Evolutionary conservation across 2,888 invertebrate genomes (phyloP).

Genomic region (Coronaproctus castanopsis): DNA sequence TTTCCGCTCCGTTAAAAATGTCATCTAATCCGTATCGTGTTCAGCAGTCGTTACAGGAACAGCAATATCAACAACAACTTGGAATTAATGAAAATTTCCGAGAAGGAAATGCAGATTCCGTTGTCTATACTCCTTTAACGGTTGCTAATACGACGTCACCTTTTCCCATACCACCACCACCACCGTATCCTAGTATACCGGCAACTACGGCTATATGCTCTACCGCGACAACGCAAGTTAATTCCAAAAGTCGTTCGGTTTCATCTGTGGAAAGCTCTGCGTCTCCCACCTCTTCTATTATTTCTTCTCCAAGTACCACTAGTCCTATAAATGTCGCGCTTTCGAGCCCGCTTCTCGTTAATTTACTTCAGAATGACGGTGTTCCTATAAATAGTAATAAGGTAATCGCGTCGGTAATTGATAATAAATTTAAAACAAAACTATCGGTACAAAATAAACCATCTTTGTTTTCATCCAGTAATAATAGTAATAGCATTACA

Average conservation of each 20-base stretch:
- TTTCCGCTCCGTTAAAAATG: conserved; percentile 23
- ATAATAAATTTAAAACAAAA: conserved; percentile 11
- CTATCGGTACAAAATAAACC: no score
- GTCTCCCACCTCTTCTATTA: not conserved
- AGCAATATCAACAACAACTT: not conserved
- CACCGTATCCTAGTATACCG: conserved; percentile 19
- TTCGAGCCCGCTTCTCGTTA: conserved; percentile 75
- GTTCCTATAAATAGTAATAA: conserved; percentile 12
- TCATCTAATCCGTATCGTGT: no score
- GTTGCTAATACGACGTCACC: conserved; percentile 1
- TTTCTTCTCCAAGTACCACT: conserved; percentile 19
- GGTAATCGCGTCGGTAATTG: not conserved
- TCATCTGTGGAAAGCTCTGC: conserved; percentile 5
- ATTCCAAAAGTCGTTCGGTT: not conserved
- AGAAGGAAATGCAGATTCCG: conserved; percentile 39
- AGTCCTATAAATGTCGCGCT: conserved; percentile 40
- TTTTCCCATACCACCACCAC: conserved; percentile 17
- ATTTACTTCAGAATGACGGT: conserved; percentile 70
- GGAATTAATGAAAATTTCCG: no score
- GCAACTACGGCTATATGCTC: not conserved
- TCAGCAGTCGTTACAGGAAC: conserved; percentile 37
- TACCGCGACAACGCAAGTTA: conserved; percentile 7
- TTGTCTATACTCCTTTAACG: conserved; percentile 8
- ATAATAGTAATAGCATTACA: not conserved
- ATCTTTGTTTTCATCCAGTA: no score